Evolutionary conservation across 1,140 invertebrate species (phyloP).

Genomic region (Hydropsyche tenuis): DNA sequence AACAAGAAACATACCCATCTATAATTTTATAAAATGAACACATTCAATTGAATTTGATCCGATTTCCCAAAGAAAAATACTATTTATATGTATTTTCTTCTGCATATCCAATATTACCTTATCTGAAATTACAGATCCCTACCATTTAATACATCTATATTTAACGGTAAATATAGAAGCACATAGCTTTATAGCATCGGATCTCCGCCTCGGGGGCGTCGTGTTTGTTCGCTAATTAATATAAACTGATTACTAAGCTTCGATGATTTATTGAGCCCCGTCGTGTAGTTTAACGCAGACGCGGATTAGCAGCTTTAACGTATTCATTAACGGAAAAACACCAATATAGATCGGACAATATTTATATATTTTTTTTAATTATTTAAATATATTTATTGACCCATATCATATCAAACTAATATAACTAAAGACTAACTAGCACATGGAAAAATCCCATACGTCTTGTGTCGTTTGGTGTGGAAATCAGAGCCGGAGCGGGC

Average conservation of each 20-base stretch:
- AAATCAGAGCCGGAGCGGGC: constrained; percentile 30
- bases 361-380: background rate
- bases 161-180: too few species aligned
- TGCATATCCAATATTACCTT: too few species aligned
- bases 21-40: too few species aligned
- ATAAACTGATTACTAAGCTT: constrained; percentile 51
- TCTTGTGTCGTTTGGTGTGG: constrained; percentile 15
- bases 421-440: background rate
- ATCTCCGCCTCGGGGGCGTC: constrained; percentile 22
- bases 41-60: too few species aligned
- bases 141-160: too few species aligned
- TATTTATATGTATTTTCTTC: too few species aligned
- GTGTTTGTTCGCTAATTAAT: constrained; percentile 51
- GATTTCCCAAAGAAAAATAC: too few species aligned
- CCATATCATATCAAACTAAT: too few species aligned
- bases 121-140: too few species aligned
- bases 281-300: constrained; percentile 26
- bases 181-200: background rate
- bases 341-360: background rate
- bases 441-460: background rate
- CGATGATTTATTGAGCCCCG: constrained; percentile 48
- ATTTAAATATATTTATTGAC: background rate
- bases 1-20: too few species aligned
- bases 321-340: too few species aligned
- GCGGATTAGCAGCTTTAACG: background rate